Base-by-base conservation (phyloP, 2,113 vertebrate species). In the Scomber colias region DNA sequence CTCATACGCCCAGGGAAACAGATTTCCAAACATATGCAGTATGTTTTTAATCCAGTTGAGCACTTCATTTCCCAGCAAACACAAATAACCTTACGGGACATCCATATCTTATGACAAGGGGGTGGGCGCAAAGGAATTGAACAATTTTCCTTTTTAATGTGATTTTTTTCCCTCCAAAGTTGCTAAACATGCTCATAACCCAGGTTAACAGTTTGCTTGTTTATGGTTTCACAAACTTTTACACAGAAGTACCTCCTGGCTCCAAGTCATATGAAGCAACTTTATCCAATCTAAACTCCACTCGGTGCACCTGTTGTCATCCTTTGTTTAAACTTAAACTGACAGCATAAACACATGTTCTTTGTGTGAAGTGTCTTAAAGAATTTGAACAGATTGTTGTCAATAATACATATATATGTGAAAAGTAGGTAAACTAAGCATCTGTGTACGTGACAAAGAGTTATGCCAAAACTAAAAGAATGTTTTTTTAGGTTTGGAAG, bases 1-100 rank as follows among this genome's bases (percentile, higher is more conserved):
- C 89, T 92, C 93, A 84, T 92, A 93, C 94, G 88, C 94, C 91
- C 92, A 92, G 87, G 92, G 91, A 91, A 93, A 95, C 95, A 96
- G 95, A 95, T 95, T 96, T 96, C 89, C 92, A 92, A 91, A 94
- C 94, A 96, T 96, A 96, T 96, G 95, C 93, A 93, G 90, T 90
- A 85, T 93, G 89, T 95, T 94, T 95, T 95, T 92, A 95, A 94
- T 94, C 91, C 94, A 94, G 94, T 92, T 86, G 92, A 95, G 91
- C 89, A 92, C 93, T 95, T 94, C 92, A 92, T 92, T 94, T 94
- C 89, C 93, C 87, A 89, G 89, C 92, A 92, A 93, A 93, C 90
- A 91, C 91, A 88, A 89, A 93, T 95, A 95, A 95, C 94, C 94
- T 95, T 93, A 89, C 90, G 93, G 94, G 93, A 95, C 93, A 93